Evolutionary conservation across 2,113 vertebrate species (phyloP).

Genomic region (Petrocephalus zakoni): DNA sequence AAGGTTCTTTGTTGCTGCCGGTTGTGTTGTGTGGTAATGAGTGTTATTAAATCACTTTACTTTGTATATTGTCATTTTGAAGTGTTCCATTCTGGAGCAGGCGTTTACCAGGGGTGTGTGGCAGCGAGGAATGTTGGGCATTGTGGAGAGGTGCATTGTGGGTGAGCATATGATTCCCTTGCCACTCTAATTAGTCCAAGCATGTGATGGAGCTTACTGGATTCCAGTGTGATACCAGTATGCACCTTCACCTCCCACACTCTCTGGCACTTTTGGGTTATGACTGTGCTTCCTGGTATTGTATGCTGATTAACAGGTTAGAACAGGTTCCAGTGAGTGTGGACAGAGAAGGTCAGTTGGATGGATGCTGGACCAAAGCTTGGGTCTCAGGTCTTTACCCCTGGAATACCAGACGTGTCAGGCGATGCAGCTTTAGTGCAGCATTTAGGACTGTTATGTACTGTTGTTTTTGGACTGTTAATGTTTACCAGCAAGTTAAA

Average conservation of each 20-base stretch:
- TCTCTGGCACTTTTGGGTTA: neutral
- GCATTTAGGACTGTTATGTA: neutral
- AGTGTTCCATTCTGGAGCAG: neutral
- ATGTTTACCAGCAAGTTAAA: neutral
- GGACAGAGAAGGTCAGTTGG: neutral
- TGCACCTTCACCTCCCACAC: neutral
- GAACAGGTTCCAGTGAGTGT: neutral
- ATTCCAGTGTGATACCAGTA: neutral
- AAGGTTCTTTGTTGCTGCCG: neutral
- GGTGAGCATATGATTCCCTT: constrained; percentile 53
- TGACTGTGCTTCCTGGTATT: neutral
- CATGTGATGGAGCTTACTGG: constrained; percentile 14
- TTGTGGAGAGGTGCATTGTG: constrained; percentile 60
- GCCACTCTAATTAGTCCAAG: constrained; percentile 6
- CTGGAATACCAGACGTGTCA: neutral
- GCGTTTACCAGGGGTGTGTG: constrained; percentile 28
- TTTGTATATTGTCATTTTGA: neutral
- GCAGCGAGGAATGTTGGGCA: constrained; percentile 29
- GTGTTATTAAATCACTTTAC: neutral
- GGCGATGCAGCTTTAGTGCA: neutral
- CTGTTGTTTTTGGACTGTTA: neutral
- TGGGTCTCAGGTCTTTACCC: neutral
- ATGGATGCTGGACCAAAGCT: neutral
- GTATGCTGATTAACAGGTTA: neutral
- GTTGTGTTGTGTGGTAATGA: neutral